phyloP scores from a whole-genome alignment of 2,888 invertebrate genomes.

The Megastigmus dorsalis region DNA sequence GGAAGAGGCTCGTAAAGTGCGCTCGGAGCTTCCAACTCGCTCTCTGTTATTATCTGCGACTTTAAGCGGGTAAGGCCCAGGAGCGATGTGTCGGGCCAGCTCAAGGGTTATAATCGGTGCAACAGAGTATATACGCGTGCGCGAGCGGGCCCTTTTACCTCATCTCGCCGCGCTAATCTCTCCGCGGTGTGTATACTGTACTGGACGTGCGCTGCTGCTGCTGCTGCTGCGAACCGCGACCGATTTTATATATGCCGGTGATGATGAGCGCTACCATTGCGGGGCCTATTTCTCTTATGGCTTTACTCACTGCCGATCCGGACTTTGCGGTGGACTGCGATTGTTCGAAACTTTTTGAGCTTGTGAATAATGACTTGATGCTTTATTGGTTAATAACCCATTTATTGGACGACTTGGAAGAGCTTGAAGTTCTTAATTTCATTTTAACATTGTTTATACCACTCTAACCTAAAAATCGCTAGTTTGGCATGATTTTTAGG shows the following conservation, averaged over 20 bases:
- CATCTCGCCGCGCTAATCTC: slow-evolving; percentile 67
- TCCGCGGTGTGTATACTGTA: slow-evolving; percentile 30
- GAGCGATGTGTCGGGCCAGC: slow-evolving; percentile 62
- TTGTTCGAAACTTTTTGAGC: slow-evolving; percentile 8
- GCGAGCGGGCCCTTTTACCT: slow-evolving; percentile 62
- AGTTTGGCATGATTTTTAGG: too few relatives aligned
- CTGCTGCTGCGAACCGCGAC: slow-evolving; percentile 17
- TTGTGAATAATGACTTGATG: slow-evolving; percentile 22
- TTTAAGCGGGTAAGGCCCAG: slow-evolving; percentile 65
- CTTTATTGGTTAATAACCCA: too few relatives aligned
- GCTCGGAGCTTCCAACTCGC: slow-evolving; percentile 66
- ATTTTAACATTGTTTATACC: too few relatives aligned
- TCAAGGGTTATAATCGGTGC: slow-evolving; percentile 65
- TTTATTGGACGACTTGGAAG: too few relatives aligned
- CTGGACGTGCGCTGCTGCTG: background rate
- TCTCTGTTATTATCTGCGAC: slow-evolving; percentile 72
- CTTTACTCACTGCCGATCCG: too few relatives aligned
- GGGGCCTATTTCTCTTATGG: background rate
- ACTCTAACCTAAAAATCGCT: too few relatives aligned
- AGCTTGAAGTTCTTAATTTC: too few relatives aligned
- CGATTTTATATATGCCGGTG: slow-evolving; percentile 4
- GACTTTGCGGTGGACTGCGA: slow-evolving; percentile 21
- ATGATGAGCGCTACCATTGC: slow-evolving; percentile 14
- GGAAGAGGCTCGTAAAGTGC: slow-evolving; percentile 73
- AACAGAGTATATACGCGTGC: slow-evolving; percentile 60